Conservation (phyloP, 1,140 invertebrate species). For the Heterodera schachtii region DNA sequence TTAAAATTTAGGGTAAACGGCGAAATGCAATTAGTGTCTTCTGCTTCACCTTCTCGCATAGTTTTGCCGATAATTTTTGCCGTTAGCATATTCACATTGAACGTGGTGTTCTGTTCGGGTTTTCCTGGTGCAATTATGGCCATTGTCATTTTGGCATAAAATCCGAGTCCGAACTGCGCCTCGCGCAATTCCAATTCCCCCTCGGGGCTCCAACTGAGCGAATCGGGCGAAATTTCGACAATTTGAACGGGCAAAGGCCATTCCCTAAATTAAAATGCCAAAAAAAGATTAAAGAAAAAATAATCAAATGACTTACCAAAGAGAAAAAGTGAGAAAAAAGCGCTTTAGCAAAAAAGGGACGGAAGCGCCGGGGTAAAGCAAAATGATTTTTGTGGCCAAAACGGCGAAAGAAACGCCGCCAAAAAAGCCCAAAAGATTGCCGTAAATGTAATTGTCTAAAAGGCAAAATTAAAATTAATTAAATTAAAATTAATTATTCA, state of each 20-base stretch:
- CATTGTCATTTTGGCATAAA: slow-evolving; percentile 8
- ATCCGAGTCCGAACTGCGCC: background rate
- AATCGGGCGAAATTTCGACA: background rate
- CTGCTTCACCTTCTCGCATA: slow-evolving; percentile 17
- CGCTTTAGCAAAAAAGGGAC: background rate
- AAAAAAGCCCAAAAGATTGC: background rate
- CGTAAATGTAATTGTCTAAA: background rate
- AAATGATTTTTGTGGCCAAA: background rate
- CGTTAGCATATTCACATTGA: slow-evolving; percentile 18
- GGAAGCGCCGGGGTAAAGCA: background rate
- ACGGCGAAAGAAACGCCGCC: background rate
- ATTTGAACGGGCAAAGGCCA: background rate
- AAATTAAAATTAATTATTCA: background rate
- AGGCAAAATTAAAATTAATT: background rate
- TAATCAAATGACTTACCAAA: background rate
- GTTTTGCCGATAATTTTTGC: slow-evolving; percentile 16
- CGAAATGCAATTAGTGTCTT: no score
- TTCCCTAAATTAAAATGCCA: background rate
- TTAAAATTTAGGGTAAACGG: no score
- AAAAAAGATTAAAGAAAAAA: background rate
- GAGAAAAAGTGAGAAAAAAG: background rate
- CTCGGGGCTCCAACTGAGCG: slow-evolving; percentile 1
- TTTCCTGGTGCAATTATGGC: slow-evolving; percentile 7
- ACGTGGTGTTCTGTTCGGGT: slow-evolving; percentile 25
- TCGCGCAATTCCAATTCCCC: background rate